phyloP scores from a whole-genome alignment of 2,113 vertebrate genomes.

The Hiodon tergisus region DNA sequence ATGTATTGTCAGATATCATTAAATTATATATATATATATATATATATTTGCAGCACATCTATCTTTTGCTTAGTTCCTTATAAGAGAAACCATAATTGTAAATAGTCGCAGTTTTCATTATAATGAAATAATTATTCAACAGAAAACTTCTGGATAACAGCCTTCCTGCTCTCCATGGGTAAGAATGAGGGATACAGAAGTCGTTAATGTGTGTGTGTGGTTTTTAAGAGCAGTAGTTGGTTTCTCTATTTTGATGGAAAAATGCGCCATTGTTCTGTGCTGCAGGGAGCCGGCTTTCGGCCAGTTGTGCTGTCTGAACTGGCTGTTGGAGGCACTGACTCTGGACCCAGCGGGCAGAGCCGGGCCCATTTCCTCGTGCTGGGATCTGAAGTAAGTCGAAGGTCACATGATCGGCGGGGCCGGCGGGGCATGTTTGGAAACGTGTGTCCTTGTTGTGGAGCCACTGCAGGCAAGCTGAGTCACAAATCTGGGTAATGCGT shows the following conservation, averaged over 20 bases:
- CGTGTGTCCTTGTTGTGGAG: not conserved
- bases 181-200: not conserved
- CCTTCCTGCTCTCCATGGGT: not conserved
- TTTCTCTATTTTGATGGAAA: not conserved
- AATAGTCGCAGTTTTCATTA: too few relatives aligned
- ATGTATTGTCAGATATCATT: too few relatives aligned
- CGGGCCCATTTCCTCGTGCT: constrained; percentile 54
- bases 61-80: too few relatives aligned
- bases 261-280: constrained; percentile 18
- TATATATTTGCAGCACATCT: too few relatives aligned
- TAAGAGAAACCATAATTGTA: too few relatives aligned
- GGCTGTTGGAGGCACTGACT: constrained; percentile 66
- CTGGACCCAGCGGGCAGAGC: constrained; percentile 42
- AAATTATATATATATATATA: too few relatives aligned
- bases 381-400: constrained; percentile 59
- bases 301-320: constrained; percentile 68
- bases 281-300: constrained; percentile 56
- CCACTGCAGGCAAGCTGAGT: not conserved
- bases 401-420: constrained; percentile 1
- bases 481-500: not conserved
- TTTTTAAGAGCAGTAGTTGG: not conserved
- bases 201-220: not conserved
- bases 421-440: not conserved
- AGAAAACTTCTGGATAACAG: not conserved
- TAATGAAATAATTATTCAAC: not conserved